Percentiles rank a stretch among this genome's conserved stretches.
These are phyloP conservation scores for Oncorhynchus clarkii DNA, from an alignment of 2,113 vertebrate species.

Conservation along the genomic window DNA sequence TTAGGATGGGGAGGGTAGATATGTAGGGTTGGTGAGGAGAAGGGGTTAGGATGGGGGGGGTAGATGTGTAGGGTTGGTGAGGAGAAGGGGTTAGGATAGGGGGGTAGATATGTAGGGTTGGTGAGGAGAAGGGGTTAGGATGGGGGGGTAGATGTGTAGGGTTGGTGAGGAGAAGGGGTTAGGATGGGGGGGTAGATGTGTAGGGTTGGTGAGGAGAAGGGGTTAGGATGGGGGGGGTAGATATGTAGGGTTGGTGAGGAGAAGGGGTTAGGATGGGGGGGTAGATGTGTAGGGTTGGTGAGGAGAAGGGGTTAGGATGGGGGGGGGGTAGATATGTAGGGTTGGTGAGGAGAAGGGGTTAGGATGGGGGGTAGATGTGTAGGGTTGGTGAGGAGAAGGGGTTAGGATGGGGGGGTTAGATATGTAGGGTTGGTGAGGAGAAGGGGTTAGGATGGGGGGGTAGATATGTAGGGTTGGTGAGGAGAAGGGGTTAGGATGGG, in stretches of 20 bases:
- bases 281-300: background rate
- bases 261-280: no score
- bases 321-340: background rate
- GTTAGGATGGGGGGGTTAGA: no score
- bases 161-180: background rate
- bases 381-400: slow-evolving; percentile 2
- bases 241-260: slow-evolving; percentile 3
- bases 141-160: background rate
- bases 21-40: slow-evolving; percentile 3
- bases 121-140: background rate
- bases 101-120: background rate
- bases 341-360: background rate
- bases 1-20: no score
- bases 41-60: no score
- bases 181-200: background rate
- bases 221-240: no score
- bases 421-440: slow-evolving; percentile 2
- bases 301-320: background rate
- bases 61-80: slow-evolving; percentile 1
- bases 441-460: no score
- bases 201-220: slow-evolving; percentile 1
- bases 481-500: no score
- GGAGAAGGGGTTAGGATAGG: no score
- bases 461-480: slow-evolving; percentile 1
- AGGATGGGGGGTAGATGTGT: background rate